phyloP scores from a whole-genome alignment of 2,113 vertebrate species.

The Electrona antarctica region DNA sequence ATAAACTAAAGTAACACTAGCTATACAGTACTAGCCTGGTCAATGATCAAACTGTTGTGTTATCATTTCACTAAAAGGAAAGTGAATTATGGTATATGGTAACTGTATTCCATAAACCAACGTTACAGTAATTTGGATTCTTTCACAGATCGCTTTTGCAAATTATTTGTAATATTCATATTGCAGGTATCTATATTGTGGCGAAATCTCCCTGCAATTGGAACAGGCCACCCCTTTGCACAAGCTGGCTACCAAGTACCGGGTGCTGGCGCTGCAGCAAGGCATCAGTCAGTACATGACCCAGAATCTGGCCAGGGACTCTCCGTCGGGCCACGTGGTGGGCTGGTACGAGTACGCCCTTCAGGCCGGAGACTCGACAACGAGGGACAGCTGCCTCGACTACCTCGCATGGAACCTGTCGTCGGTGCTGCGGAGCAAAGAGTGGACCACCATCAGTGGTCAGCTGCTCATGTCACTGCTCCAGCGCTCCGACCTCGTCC shows the following conservation, averaged over 20 bases:
- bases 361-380: conserved; percentile 75
- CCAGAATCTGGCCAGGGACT: conserved; percentile 84
- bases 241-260: conserved; percentile 88
- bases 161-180: too few species aligned
- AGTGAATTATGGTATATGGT: too few species aligned
- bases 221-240: conserved; percentile 90
- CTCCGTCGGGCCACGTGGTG: conserved; percentile 85
- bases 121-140: too few species aligned
- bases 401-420: conserved; percentile 95
- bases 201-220: conserved; percentile 86
- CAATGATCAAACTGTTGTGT: too few species aligned
- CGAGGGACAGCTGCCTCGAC: conserved; percentile 90
- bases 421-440: conserved; percentile 80
- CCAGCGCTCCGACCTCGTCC: conserved; percentile 89
- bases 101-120: too few species aligned
- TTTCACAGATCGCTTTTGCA: too few species aligned
- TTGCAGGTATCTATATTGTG: conserved; percentile 93
- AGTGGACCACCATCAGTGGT: conserved; percentile 86
- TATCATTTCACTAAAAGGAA: too few species aligned
- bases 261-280: conserved; percentile 83
- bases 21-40: too few species aligned
- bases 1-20: too few species aligned
- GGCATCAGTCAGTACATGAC: conserved; percentile 92
- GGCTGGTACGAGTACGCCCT: conserved; percentile 92
- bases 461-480: conserved; percentile 87